Conservation (phyloP, 2,113 vertebrate species). For the Anolis carolinensis region DNA sequence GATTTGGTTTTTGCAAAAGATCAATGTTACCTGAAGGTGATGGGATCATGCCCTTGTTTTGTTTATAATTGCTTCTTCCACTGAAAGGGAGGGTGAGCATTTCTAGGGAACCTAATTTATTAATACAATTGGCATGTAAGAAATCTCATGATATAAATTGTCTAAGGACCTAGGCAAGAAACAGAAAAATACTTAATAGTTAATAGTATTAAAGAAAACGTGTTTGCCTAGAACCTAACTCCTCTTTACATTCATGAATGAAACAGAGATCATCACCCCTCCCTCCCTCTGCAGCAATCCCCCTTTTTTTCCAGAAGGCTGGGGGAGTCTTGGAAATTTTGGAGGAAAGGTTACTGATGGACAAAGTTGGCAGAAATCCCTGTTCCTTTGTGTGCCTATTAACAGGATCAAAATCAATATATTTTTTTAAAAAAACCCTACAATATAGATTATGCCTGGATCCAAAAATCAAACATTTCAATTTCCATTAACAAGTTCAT, state of each 20-base stretch:
- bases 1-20: neutral
- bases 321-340: neutral
- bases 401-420: neutral
- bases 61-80: neutral
- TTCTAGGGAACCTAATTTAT: neutral
- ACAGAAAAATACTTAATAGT: neutral
- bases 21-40: neutral
- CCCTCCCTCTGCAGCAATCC: neutral
- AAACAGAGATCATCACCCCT: neutral
- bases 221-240: neutral
- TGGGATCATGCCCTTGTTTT: neutral
- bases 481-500: neutral
- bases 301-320: neutral
- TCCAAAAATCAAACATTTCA: neutral
- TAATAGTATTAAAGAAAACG: neutral
- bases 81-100: neutral
- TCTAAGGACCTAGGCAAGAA: neutral
- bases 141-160: neutral
- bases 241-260: neutral
- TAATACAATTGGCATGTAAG: neutral
- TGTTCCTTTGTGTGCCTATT: neutral
- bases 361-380: neutral
- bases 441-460: neutral
- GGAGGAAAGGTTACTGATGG: neutral
- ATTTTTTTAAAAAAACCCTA: neutral